Evolutionary conservation across 2,113 vertebrate species (phyloP), one percentile per base, ranked within the genome.

Genomic region (Centropristis striata): DNA sequence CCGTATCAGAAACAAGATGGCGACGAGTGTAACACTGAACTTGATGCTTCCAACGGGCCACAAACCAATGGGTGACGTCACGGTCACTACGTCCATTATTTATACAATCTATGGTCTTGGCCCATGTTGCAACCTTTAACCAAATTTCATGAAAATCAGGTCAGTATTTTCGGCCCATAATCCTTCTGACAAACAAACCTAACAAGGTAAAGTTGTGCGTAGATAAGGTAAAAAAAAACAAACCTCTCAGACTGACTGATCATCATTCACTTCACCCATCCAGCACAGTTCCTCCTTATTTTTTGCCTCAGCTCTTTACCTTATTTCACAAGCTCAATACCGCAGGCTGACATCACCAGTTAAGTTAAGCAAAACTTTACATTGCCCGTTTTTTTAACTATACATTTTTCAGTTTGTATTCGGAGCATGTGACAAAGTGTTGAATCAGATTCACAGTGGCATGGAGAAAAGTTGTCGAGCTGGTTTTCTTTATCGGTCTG

Each of bases 301-400:
- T 41, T 60, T 36, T 58, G 15, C n/a, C 46, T 61, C 21, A 20
- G 16, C 21, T 11, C 14, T 60, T 25, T 14, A 21, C 7, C 41
- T 32, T 27, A 32, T 46, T 61, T 25, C 37, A 46, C 25, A 59
- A 46, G 27, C 16, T 71, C 44, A 66, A 37, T 27, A 72, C 54
- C 4, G 12, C 54, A 57, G 55, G 36, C 67, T 37, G 32, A 59
- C 61, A 75, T 28, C 10, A 1, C 4, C 18, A 21, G 32, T 49
- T 23, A 67, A 50, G 49, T 47, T 67, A 15, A 37, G 20, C 27
- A 36, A 71, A 75, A 71, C 53, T 63, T 55, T 41, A 37, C 44
- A 51, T 6, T 36, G 61, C 42, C 21, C 23, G 21, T 1, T 71
- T 66, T 68, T 25, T n/a, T 2, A 64, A 67, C 15, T 0, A 6